These are phyloP conservation scores for Psammodynastes pulverulentus DNA, from an alignment of 2,113 vertebrate genomes.

Conservation along the genomic window DNA sequence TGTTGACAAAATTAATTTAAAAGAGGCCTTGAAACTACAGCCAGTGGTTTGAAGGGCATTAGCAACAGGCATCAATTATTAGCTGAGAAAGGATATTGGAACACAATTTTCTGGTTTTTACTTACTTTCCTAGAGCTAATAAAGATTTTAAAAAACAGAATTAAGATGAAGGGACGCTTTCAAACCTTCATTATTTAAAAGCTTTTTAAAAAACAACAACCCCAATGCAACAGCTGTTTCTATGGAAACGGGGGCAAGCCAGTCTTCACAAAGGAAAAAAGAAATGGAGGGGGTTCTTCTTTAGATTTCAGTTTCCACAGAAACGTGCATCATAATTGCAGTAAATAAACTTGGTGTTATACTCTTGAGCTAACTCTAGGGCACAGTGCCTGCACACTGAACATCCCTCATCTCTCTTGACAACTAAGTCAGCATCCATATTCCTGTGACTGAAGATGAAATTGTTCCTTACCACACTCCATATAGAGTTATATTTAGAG, in stretches of 20 bases:
- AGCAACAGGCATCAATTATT: background rate
- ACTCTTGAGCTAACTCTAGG: conserved; percentile 10
- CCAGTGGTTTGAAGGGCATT: background rate
- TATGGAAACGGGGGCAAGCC: conserved; percentile 52
- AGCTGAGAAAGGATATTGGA: background rate
- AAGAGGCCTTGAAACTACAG: background rate
- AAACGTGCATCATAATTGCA: conserved; percentile 43
- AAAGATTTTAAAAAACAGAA: conserved; percentile 22
- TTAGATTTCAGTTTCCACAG: conserved; percentile 56
- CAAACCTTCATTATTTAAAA: conserved; percentile 52
- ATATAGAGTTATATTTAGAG: background rate
- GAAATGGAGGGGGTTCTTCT: background rate
- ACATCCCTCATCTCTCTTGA: background rate
- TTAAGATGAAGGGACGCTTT: conserved; percentile 35
- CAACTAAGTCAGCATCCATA: background rate
- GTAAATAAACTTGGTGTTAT: conserved; percentile 29
- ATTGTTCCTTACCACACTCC: background rate
- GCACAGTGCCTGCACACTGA: background rate
- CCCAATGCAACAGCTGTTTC: conserved; percentile 43
- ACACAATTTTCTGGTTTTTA: background rate
- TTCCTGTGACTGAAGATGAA: background rate
- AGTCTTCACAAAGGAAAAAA: conserved; percentile 8
- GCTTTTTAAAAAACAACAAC: background rate
- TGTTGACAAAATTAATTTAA: background rate
- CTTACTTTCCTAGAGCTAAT: background rate